Evolutionary conservation across 2,113 vertebrate genomes (phyloP), one percentile per base, ranked within the genome.

Genomic region (Osmerus mordax): DNA sequence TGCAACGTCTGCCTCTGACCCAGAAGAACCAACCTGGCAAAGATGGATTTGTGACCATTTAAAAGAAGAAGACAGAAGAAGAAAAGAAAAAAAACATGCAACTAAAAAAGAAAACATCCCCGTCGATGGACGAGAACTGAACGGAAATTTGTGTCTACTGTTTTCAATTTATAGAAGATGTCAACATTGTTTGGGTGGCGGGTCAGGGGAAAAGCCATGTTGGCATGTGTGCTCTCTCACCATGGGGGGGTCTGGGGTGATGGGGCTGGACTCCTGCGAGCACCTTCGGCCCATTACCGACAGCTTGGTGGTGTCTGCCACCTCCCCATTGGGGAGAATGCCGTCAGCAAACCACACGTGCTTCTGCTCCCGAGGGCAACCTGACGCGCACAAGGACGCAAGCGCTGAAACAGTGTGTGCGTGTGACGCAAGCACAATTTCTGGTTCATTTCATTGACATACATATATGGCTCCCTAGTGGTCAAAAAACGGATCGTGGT

Each of bases 301-400:
- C 74, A 99, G 90, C 79, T 88, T 93, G 36, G 84, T 83, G 7
- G 94, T 94, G 87, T 98, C 96, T 13, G 95, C 96, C 83, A 96
- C 94, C 88, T 98, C 94, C 0, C 96, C 96, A 61, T 96, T 97
- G 2, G 97, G 96, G 74, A 99, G 79, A 81, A 98, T 95, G 13
- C 96, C 96, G 72, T 98, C 96, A 25, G 96, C 97, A 85, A 98
- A 98, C 95, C 96, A 97, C 41, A 99, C 96, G 11, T 95, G 94
- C 84, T 91, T 96, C 78, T 96, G 94, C 62, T 98, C 95, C 73
- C 90, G 93, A 65, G 93, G 89, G 67, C 90, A 93, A 52, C 90
- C 96, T 98, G 78, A 51, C 16, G 36, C 29, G 53, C 3, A 73
- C 29, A 4, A 4, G 18, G 9, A 55, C 67, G 51, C 32, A 15